Conservation (phyloP, 2,113 vertebrate genomes). For the Columbina picui region DNA sequence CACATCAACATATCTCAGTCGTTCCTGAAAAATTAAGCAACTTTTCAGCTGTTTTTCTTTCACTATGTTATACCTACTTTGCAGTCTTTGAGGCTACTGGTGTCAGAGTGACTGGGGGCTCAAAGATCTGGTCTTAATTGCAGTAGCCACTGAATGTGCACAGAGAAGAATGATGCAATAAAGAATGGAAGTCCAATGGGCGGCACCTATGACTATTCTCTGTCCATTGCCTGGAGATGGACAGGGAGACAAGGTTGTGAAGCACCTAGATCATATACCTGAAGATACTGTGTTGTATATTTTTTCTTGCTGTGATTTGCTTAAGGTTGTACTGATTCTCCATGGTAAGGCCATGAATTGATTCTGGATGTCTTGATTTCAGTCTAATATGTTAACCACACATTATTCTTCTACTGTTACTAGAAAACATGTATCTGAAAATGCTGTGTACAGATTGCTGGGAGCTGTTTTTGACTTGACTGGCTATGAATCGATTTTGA, state of each 20-base stretch:
- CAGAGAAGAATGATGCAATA: not conserved
- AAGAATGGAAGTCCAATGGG: not conserved
- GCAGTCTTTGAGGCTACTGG: not conserved
- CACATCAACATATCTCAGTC: not conserved
- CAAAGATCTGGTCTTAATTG: not conserved
- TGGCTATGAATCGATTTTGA: not conserved
- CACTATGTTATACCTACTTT: not conserved
- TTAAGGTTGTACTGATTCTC: not conserved
- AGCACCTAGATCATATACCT: not conserved
- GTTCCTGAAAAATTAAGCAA: not conserved
- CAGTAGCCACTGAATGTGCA: not conserved
- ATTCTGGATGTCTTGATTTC: not conserved
- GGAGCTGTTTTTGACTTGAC: not conserved
- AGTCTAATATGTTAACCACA: not conserved
- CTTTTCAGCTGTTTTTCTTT: not conserved
- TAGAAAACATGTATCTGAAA: conserved; percentile 12
- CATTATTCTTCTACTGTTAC: not conserved
- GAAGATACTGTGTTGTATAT: not conserved
- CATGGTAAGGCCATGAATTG: not conserved
- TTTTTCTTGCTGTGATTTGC: not conserved
- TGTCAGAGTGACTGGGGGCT: not conserved
- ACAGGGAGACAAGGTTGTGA: not conserved
- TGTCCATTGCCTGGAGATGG: not conserved
- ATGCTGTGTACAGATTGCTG: not conserved
- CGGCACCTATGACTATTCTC: not conserved